Evolutionary conservation across 2,113 vertebrate species (phyloP).

Genomic region (Raja brachyura): DNA sequence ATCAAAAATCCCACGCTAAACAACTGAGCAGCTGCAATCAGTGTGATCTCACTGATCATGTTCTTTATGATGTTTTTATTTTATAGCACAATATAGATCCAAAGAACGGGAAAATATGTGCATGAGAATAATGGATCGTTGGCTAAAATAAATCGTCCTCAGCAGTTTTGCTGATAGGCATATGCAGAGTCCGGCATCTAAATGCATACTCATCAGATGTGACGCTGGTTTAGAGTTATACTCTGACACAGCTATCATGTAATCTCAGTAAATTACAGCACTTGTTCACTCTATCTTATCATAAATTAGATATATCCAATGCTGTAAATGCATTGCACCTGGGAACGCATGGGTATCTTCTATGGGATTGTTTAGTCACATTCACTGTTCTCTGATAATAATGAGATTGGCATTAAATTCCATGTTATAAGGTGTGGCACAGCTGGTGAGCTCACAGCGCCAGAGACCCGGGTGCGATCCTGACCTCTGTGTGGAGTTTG

Average conservation of each 20-base stretch:
- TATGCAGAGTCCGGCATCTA: not conserved
- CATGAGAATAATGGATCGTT: not conserved
- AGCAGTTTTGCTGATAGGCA: not conserved
- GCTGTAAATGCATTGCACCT: not conserved
- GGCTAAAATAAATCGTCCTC: not conserved
- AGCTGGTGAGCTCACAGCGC: too few species aligned
- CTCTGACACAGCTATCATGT: not conserved
- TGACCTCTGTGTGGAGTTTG: too few species aligned
- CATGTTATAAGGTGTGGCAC: too few species aligned
- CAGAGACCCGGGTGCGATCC: too few species aligned
- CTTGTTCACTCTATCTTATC: not conserved
- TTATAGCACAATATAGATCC: not conserved
- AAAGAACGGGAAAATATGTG: not conserved
- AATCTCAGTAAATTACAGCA: not conserved
- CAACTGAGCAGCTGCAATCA: not conserved
- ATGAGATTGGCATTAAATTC: too few species aligned
- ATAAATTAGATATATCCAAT: not conserved
- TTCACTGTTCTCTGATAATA: too few species aligned
- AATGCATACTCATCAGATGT: not conserved
- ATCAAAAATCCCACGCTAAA: not conserved
- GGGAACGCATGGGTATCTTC: not conserved
- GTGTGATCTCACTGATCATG: not conserved
- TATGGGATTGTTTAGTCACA: too few species aligned
- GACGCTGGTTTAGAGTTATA: not conserved
- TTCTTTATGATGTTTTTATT: not conserved